These are phyloP conservation scores for Leptura quadrifasciata DNA, from an alignment of 2,888 invertebrate genomes.

Conservation along the genomic window DNA sequence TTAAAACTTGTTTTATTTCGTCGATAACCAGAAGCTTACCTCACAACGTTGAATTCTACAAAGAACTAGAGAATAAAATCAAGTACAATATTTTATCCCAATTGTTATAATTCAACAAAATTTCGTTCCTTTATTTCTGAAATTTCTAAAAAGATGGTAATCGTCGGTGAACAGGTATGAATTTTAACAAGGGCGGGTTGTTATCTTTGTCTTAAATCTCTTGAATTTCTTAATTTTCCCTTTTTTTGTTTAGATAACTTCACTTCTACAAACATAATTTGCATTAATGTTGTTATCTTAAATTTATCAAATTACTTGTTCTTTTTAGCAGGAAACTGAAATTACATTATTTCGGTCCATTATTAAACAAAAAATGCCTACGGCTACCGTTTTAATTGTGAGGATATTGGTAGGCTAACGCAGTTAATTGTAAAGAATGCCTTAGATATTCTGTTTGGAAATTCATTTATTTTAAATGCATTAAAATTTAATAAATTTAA, in stretches of 20 bases:
- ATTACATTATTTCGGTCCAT: conserved; percentile 18
- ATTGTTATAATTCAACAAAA: conserved; percentile 9
- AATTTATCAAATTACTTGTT: conserved; percentile 25
- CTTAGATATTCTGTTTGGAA: too few species aligned
- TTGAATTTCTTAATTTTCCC: conserved; percentile 42
- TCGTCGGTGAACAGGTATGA: conserved; percentile 38
- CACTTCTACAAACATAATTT: conserved; percentile 35
- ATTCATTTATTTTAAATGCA: too few species aligned
- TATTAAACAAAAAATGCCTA: not conserved
- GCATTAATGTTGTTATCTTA: conserved; percentile 40
- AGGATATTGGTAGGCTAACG: too few species aligned
- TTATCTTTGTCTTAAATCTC: conserved; percentile 39
- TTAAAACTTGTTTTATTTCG: too few species aligned
- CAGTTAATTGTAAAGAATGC: too few species aligned
- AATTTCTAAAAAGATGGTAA: conserved; percentile 36
- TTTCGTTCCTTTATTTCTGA: conserved; percentile 29
- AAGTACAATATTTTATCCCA: conserved; percentile 20
- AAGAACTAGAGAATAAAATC: not conserved
- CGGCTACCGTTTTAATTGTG: too few species aligned
- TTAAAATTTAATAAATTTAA: too few species aligned
- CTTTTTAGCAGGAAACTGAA: conserved; percentile 10
- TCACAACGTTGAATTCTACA: not conserved
- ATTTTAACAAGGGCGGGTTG: conserved; percentile 41
- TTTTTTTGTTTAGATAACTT: conserved; percentile 37
- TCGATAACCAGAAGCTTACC: too few species aligned